Evolutionary conservation across 2,888 invertebrate species (phyloP).

Genomic region (Heteromurus nitidus): DNA sequence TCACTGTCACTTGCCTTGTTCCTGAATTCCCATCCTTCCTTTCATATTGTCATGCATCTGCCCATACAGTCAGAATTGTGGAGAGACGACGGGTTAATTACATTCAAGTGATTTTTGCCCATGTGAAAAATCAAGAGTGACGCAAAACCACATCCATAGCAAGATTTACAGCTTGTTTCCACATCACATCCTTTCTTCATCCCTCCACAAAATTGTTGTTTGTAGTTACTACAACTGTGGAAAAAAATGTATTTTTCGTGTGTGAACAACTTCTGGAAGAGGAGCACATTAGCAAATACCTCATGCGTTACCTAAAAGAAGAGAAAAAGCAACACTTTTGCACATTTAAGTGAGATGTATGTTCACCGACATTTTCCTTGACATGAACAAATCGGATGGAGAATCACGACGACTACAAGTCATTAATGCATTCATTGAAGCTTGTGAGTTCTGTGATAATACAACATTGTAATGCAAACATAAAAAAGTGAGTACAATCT

Average conservation of each 20-base stretch:
- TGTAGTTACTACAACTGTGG: not conserved
- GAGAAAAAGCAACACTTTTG: not conserved
- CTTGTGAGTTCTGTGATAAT: constrained; percentile 4
- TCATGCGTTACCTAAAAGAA: not conserved
- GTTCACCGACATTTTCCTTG: not conserved
- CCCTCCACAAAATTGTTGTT: not conserved
- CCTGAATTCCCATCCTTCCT: too few relatives aligned
- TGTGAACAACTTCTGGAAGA: not conserved
- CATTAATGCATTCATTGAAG: constrained; percentile 11
- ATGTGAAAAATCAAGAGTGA: constrained; percentile 5
- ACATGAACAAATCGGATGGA: constrained; percentile 20
- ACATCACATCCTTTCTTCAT: not conserved
- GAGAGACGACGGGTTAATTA: not conserved
- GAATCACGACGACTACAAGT: not conserved
- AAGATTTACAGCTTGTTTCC: not conserved
- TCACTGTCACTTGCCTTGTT: too few relatives aligned
- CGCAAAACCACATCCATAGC: not conserved
- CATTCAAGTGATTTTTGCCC: not conserved
- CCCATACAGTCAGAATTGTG: too few relatives aligned
- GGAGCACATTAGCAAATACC: not conserved
- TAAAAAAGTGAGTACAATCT: too few relatives aligned
- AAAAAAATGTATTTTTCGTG: constrained; percentile 14
- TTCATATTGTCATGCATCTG: too few relatives aligned
- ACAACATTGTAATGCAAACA: not conserved
- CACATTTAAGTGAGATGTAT: not conserved